These are phyloP conservation scores for Drosophila dunni DNA, from an alignment of 1,140 invertebrate species.

Conservation along the genomic window DNA sequence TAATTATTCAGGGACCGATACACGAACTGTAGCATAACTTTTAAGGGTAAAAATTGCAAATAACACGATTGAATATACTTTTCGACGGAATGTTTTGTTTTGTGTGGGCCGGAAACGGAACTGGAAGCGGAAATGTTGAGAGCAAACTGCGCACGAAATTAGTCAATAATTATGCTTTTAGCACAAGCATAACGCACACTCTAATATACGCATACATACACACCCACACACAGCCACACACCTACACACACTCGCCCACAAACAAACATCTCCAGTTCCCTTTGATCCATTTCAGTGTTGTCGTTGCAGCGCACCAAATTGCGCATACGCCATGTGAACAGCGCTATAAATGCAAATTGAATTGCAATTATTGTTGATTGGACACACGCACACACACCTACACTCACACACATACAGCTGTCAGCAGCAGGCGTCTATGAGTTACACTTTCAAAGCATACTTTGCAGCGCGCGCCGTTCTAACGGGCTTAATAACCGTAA, in stretches of 20 bases:
- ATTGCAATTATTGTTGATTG: conserved; percentile 58
- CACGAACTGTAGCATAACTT: no score
- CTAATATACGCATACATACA: background rate
- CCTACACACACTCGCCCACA: background rate
- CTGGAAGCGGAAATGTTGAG: conserved; percentile 46
- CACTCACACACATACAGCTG: background rate
- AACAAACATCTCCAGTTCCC: background rate
- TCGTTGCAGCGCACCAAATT: conserved; percentile 13
- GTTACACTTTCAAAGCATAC: conserved; percentile 33
- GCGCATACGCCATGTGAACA: conserved; percentile 48
- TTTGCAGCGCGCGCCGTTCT: conserved; percentile 30
- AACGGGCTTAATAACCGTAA: conserved; percentile 44
- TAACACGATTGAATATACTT: background rate
- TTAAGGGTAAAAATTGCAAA: no score
- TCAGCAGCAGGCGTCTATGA: background rate
- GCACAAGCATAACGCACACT: conserved; percentile 4
- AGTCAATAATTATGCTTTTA: conserved; percentile 65
- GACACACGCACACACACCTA: conserved; percentile 7
- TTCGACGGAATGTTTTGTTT: background rate
- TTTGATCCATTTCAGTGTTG: background rate
- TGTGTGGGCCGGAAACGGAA: conserved; percentile 42
- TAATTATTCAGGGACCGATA: no score
- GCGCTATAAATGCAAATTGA: conserved; percentile 50
- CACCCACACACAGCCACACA: no score
- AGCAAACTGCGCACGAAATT: conserved; percentile 67